Conservation (phyloP, 2,113 vertebrate species). For the Pionites leucogaster region DNA sequence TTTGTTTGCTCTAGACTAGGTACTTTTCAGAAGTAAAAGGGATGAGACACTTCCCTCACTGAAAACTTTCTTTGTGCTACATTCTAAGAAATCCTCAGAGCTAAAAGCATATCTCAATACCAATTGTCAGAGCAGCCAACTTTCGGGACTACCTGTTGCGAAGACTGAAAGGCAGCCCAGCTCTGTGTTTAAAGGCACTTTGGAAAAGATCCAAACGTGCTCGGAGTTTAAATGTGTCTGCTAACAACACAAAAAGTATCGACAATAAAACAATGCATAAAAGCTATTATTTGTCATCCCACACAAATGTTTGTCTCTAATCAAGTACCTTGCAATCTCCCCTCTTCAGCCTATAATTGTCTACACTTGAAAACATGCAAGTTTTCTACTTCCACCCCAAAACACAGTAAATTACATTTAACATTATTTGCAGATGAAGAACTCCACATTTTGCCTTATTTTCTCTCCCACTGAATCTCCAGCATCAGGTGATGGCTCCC, state of each 20-base stretch:
- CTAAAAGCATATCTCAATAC: background rate
- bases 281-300: background rate
- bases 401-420: background rate
- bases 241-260: background rate
- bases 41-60: background rate
- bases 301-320: background rate
- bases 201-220: background rate
- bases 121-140: background rate
- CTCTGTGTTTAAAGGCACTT: background rate
- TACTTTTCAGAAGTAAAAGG: background rate
- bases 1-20: background rate
- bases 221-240: background rate
- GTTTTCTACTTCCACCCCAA: background rate
- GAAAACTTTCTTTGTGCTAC: background rate
- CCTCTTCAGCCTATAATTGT: background rate
- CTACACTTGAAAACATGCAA: background rate
- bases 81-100: background rate
- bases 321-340: background rate
- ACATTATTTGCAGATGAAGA: background rate
- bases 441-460: rapidly evolving
- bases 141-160: background rate
- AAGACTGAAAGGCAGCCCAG: background rate
- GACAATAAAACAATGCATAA: background rate
- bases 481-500: background rate
- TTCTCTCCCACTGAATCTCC: background rate